phyloP scores from a whole-genome alignment of 2,797 vertebrate species.

The Microtus californicus region DNA sequence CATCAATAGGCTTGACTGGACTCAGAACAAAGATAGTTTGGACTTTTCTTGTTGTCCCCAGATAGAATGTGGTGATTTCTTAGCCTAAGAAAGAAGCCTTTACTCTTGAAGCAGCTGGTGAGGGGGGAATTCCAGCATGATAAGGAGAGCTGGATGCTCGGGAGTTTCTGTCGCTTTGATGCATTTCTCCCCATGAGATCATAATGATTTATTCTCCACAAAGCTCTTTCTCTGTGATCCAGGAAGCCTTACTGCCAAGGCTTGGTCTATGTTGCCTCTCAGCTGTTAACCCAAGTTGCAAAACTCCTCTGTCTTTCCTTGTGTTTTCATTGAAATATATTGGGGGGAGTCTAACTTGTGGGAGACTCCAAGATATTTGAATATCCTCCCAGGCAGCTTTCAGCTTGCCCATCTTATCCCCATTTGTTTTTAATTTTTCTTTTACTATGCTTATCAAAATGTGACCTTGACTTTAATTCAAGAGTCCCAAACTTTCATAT shows the following conservation, averaged over 20 bases:
- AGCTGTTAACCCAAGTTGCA: not conserved
- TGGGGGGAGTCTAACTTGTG: not conserved
- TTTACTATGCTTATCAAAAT: not conserved
- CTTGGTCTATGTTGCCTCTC: not conserved
- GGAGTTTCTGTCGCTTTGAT: constrained; percentile 11
- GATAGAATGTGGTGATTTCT: not conserved
- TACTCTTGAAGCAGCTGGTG: not conserved
- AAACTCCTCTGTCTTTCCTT: not conserved
- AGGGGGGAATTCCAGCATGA: not conserved
- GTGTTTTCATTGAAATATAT: not conserved
- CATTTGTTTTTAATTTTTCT: not conserved
- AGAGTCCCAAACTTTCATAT: not conserved
- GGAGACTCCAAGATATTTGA: not conserved
- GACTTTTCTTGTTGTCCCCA: constrained; percentile 1
- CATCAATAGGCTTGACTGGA: not conserved
- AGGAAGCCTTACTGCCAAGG: not conserved
- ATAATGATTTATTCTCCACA: not conserved
- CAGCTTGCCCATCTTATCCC: not conserved
- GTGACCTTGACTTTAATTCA: not conserved
- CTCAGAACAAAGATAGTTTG: not conserved
- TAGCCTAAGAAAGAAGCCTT: not conserved
- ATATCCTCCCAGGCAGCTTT: not conserved
- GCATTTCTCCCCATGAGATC: not conserved
- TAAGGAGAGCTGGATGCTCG: not conserved
- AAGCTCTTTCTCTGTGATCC: not conserved